These are phyloP conservation scores for Microtus agrestis DNA, from an alignment of 2,797 vertebrate species.

Conservation along the genomic window DNA sequence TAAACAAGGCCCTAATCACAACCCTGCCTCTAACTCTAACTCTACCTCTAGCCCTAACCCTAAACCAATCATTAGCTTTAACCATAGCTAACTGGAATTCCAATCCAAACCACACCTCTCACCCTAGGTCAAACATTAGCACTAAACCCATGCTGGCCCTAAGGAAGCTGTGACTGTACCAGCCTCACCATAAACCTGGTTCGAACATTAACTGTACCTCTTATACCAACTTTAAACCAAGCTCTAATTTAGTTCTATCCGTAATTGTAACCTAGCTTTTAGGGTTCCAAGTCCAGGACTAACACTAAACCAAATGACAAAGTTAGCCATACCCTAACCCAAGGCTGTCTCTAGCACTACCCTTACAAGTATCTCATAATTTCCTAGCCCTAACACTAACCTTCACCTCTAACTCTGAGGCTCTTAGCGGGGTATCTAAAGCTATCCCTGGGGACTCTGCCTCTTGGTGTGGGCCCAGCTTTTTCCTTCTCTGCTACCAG, in stretches of 20 bases:
- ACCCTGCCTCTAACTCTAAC: not conserved
- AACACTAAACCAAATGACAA: not conserved
- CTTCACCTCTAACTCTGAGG: not conserved
- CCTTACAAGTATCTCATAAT: not conserved
- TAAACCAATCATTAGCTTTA: not conserved
- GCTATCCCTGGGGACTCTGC: not conserved
- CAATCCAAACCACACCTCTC: not conserved
- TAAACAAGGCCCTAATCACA: not conserved
- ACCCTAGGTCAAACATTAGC: not conserved
- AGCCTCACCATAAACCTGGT: not conserved
- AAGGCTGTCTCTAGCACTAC: not conserved
- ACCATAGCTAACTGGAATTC: not conserved
- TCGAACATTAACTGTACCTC: not conserved
- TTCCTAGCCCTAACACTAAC: not conserved
- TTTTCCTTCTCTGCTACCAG: not conserved
- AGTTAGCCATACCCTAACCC: not conserved
- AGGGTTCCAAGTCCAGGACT: not conserved
- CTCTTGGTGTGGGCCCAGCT: not conserved
- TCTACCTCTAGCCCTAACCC: not conserved
- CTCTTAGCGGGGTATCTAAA: not conserved
- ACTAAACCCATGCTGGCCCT: not conserved
- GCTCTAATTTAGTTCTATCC: not conserved
- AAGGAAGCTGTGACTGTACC: not conserved
- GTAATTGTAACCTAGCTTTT: not conserved
- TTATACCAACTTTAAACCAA: not conserved